phyloP scores from a whole-genome alignment of 2,113 vertebrate species.

The Oreotrochilus melanogaster region DNA sequence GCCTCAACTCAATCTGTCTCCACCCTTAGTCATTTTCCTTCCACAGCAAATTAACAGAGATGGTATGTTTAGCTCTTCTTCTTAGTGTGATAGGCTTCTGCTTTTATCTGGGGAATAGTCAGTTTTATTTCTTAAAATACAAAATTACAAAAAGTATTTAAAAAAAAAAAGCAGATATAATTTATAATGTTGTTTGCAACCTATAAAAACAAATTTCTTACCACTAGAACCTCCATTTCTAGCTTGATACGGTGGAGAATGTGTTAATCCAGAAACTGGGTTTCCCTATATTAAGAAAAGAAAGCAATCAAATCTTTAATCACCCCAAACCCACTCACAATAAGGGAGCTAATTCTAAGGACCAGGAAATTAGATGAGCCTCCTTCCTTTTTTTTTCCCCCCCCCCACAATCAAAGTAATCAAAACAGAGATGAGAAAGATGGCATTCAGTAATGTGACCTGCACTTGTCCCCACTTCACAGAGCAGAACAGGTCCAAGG shows the following conservation, averaged over 20 bases:
- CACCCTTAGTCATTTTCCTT: background rate
- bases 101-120: background rate
- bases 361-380: background rate
- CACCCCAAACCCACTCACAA: background rate
- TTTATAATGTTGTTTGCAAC: background rate
- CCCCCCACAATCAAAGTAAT: background rate
- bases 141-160: background rate
- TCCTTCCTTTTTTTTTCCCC: background rate
- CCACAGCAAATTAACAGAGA: background rate
- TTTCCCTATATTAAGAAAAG: slow-evolving; percentile 74
- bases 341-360: background rate
- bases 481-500: background rate
- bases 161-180: background rate
- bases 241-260: slow-evolving; percentile 72
- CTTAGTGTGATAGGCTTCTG: background rate
- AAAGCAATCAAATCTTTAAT: slow-evolving; percentile 33
- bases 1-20: background rate
- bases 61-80: background rate
- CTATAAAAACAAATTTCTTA: slow-evolving; percentile 69
- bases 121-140: background rate
- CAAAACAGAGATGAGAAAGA: background rate
- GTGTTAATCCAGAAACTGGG: slow-evolving; percentile 69
- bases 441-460: background rate
- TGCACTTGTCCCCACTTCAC: background rate
- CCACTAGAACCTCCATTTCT: slow-evolving; percentile 91